Base-by-base conservation (phyloP, 2,113 vertebrate genomes). In the Thalassarche chlororhynchos region DNA sequence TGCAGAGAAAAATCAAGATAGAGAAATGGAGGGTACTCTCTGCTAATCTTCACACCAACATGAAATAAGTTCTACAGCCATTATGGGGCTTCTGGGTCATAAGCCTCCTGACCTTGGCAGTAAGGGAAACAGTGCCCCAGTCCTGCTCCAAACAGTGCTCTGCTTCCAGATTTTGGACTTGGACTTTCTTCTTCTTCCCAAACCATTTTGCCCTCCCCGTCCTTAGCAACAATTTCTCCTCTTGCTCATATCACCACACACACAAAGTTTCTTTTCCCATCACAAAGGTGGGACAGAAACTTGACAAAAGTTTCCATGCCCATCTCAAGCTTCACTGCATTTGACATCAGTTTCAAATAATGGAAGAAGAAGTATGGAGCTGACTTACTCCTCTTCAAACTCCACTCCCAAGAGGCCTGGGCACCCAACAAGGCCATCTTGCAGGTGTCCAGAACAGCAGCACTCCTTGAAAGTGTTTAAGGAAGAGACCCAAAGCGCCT, bases 71-170 rank as follows among this genome's bases (percentile, higher is more conserved):
- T 66, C 36, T 79, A 36, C 9, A 19, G 29, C 10, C n/a, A 46
- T 76, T 72, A 69, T 1, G 0, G 8, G 9, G 46, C 25, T 72
- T 66, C 23, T 20, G 11, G 29, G 34, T 61, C 31, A 49, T 0
- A 0, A 79, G 8, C 11, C 13, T 61, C 49, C 24, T 54, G 28
- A 32, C 4, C 4, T 11, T 25, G 9, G 8, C n/a, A 58, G 17
- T 14, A 15, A 18, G 4, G 8, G 15, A 64, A 75, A 51, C 5
- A 24, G 15, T 26, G 13, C 3, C 17, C 12, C 14, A 57, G 25
- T 36, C 25, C 32, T 62, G 8, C 31, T 80, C 34, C 21, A 47
- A 86, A 18, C 16, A 81, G 58, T 20, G 19, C 16, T 64, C 24
- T 54, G 57, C 42, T 60, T 46, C 38, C 57, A 77, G 32, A 68